Conservation (phyloP, 2,888 invertebrate genomes). For the Tanypteryx hageni region DNA sequence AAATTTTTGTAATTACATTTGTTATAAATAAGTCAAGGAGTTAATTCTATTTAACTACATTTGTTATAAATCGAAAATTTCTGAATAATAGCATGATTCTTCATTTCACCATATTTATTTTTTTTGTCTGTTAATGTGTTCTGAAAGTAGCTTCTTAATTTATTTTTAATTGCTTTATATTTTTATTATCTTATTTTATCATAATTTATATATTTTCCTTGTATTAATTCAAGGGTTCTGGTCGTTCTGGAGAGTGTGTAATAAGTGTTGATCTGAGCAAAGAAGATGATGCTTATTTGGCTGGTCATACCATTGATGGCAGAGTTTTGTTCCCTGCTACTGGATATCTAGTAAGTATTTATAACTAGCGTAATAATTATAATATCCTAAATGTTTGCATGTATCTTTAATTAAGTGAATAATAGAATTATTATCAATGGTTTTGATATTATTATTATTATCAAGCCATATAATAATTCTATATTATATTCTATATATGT, state of each 20-base stretch:
- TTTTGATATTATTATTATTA: too few relatives aligned
- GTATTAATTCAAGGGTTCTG: conserved; percentile 29
- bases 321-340: conserved; percentile 96
- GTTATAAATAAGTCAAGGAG: too few relatives aligned
- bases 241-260: conserved; percentile 85
- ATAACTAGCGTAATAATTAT: neutral
- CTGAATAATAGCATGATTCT: too few relatives aligned
- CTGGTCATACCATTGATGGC: conserved; percentile 95
- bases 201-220: neutral
- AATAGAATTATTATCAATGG: too few relatives aligned
- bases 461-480: too few relatives aligned
- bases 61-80: too few relatives aligned
- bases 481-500: too few relatives aligned
- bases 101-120: too few relatives aligned
- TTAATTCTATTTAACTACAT: too few relatives aligned
- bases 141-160: neutral
- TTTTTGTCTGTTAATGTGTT: neutral
- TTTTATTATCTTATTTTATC: neutral
- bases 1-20: too few relatives aligned
- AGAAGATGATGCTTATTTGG: conserved; percentile 84
- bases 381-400: too few relatives aligned
- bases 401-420: too few relatives aligned
- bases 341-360: conserved; percentile 86
- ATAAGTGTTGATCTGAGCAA: conserved; percentile 86
- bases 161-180: neutral